Evolutionary conservation across 2,888 invertebrate genomes (phyloP).

Genomic region (Zootermopsis nevadensis): DNA sequence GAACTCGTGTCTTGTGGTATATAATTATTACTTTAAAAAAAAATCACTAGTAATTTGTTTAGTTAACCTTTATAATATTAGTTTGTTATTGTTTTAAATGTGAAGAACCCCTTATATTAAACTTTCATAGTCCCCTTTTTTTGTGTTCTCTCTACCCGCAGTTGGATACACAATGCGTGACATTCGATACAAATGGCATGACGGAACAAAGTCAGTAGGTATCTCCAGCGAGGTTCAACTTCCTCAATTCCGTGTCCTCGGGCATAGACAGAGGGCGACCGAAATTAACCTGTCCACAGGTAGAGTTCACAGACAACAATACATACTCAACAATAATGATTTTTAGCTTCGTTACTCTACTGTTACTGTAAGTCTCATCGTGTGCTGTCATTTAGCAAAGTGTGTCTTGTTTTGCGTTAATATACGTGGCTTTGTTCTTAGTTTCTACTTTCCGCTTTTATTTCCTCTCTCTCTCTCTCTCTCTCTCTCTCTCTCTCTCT

Average conservation of each 20-base stretch:
- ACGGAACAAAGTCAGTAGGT: slow-evolving; percentile 92
- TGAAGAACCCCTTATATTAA: slow-evolving; percentile 46
- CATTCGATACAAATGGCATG: slow-evolving; percentile 97
- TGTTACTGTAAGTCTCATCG: slow-evolving; percentile 25
- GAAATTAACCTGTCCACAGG: slow-evolving; percentile 96
- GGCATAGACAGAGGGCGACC: slow-evolving; percentile 94
- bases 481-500: slow-evolving; percentile 15
- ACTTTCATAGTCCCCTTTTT: slow-evolving; percentile 52
- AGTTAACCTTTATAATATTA: slow-evolving; percentile 17
- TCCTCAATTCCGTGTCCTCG: slow-evolving; percentile 96
- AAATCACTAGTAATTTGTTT: slow-evolving; percentile 26
- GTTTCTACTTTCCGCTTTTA: slow-evolving; percentile 2
- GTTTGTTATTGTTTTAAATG: slow-evolving; percentile 40
- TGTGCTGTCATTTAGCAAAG: slow-evolving; percentile 39
- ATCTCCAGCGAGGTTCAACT: slow-evolving; percentile 96
- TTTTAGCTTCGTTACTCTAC: slow-evolving; percentile 33
- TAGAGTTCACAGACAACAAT: slow-evolving; percentile 65
- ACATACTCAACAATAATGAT: slow-evolving; percentile 29
- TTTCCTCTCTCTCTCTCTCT: slow-evolving; percentile 4
- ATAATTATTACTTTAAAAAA: not conserved
- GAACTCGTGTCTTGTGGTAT: slow-evolving; percentile 11
- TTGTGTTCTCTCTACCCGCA: slow-evolving; percentile 65
- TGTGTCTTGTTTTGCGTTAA: slow-evolving; percentile 36
- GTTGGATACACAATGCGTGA: slow-evolving; percentile 98
- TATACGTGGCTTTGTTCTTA: slow-evolving; percentile 33